Base-by-base conservation (phyloP, 2,797 vertebrate species). In the Ibycter americanus region DNA sequence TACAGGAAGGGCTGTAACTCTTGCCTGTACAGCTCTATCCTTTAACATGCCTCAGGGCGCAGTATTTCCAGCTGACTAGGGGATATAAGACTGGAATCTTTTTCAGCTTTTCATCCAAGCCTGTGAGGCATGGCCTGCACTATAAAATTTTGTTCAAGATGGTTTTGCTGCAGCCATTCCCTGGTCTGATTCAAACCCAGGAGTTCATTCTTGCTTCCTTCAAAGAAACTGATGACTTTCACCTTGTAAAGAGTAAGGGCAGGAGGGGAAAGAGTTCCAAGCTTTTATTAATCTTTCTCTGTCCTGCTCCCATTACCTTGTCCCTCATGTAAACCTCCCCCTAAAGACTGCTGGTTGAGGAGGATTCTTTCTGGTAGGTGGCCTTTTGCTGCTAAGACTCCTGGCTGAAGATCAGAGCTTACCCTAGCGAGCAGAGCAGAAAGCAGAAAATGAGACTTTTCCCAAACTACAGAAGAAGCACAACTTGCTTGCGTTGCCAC, bases 281-380 rank as follows among this genome's bases (percentile, higher is more conserved):
- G 34, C 19, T 31, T 42, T 31, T 63, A 7, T 67, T 34, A 12
- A 32, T 40, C 23, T 38, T 52, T 51, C 22, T 22, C 66, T 82
- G 31, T 38, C 34, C 51, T 44, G 4, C 8, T n/a, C 15, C 26
- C 15, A 5, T 8, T 65, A 36, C n/a, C 47, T 20, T 44, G 25
- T 16, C 32, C 26, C 32, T 58, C 5, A 3, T 1, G 7, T 0
- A 1, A 71, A 83, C 0, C 18, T 63, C 40, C 22, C 1, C 63
- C 31, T 34, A 34, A 71, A 74, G 2, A 6, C 56, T 49, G 11
- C 15, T 40, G 20, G 31, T 47, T 81, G 54, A 84, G 42, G 66
- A 38, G 18, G 68, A 17, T 27, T 68, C 49, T 67, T 67, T 83
- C 34, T 54, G 12, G 58, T 11, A 51, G 31, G 42, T 59, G n/a